Base-by-base conservation (phyloP, 2,113 vertebrate species). In the Cyanoderma ruficeps region DNA sequence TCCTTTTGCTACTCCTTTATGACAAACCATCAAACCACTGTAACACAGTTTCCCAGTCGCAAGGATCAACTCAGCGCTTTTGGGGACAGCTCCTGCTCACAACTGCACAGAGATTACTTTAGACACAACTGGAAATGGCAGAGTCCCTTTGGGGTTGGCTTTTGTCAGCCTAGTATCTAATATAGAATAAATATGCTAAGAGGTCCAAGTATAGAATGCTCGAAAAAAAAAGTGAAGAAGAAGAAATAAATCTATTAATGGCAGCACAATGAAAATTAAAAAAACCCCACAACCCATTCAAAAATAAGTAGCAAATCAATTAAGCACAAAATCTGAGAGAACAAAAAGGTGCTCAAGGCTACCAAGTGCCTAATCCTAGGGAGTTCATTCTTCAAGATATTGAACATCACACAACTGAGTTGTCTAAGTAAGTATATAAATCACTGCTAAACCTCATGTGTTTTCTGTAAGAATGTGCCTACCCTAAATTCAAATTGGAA, bases 301-400 rank as follows among this genome's bases (percentile, higher is more conserved):
- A 93, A 97, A 88, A 61, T 71, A 86, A 67, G 69, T 60, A 95
- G 83, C 33, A 94, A 95, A 97, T 94, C 47, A 94, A 76, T 76
- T 93, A 82, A 91, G 60, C 82, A 93, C 55, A 95, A 94, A 93
- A 46, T 39, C 41, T 75, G 44, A 87, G 91, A 95, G 33, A 91
- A 94, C 79, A 87, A 93, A 90, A 65, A 83, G 65, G 8, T 88
- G 39, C 76, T 94, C 52, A 91, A 94, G 87, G 74, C 75, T 83
- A 94, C 44, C 39, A 94, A 92, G 55, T 79, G 65, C 63, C 83
- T 90, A 90, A 96, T 91, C 80, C 59, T 60, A 93, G 28, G 85
- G 74, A 64, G 37, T 42, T 89, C 74, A 44, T 63, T 95, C 65
- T 94, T 76, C 70, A 93, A 90, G 61, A 63, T 79, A 82, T 37